Evolutionary conservation across 2,797 vertebrate species (phyloP).

Genomic region (Parambassis ranga): DNA sequence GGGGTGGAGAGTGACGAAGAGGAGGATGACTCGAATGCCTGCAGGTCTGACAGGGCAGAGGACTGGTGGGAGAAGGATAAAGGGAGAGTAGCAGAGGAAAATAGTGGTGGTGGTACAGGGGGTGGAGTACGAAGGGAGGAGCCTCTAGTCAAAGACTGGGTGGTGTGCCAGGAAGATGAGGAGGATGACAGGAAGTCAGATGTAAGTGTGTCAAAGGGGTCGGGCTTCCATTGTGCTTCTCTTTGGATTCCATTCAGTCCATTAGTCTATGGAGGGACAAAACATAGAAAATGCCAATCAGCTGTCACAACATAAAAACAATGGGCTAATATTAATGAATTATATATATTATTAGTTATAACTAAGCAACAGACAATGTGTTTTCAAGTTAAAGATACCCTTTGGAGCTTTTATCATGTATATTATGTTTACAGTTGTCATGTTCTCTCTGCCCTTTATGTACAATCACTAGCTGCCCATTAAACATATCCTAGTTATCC

Average conservation of each 20-base stretch:
- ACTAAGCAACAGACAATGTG: not conserved
- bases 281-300: slow-evolving; percentile 19
- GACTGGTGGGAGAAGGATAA: slow-evolving; percentile 73
- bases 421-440: too few species aligned
- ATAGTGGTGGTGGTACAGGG: slow-evolving; percentile 19
- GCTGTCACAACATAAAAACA: not conserved
- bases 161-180: slow-evolving; percentile 76
- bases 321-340: not conserved
- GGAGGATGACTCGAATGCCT: slow-evolving; percentile 66
- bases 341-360: not conserved
- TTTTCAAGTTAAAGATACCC: slow-evolving; percentile 44
- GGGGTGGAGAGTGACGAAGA: slow-evolving; percentile 70
- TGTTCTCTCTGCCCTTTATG: too few species aligned
- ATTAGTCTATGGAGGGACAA: slow-evolving; percentile 70
- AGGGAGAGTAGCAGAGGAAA: slow-evolving; percentile 70
- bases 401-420: slow-evolving; percentile 25
- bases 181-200: slow-evolving; percentile 83
- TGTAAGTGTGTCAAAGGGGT: slow-evolving; percentile 85
- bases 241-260: slow-evolving; percentile 78
- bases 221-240: slow-evolving; percentile 84
- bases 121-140: slow-evolving; percentile 59
- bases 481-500: not conserved
- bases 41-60: slow-evolving; percentile 70
- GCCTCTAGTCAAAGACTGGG: slow-evolving; percentile 79
- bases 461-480: too few species aligned